Conservation (phyloP, 1,140 invertebrate species). For the Danaus melanippus region DNA sequence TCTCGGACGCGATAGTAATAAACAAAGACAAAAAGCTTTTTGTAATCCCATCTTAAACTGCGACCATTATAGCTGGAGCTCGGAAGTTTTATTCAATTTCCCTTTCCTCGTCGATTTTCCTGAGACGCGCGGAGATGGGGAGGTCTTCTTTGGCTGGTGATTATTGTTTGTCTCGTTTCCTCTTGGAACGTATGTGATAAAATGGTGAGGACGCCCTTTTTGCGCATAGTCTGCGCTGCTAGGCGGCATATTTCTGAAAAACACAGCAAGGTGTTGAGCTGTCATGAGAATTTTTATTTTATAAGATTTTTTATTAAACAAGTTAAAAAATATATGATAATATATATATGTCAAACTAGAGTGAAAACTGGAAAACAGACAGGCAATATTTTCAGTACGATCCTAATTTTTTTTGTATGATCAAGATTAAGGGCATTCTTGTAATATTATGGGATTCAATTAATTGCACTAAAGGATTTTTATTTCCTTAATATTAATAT, state of each 20-base stretch:
- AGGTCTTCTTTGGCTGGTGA: constrained; percentile 31
- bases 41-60: constrained; percentile 34
- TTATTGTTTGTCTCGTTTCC: constrained; percentile 32
- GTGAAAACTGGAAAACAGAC: no score
- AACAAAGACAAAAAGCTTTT: constrained; percentile 59
- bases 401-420: no score
- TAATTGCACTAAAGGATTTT: no score
- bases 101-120: constrained; percentile 26
- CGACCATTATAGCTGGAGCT: constrained; percentile 33
- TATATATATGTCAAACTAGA: no score
- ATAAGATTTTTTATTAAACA: constrained; percentile 1
- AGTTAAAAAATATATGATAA: no score
- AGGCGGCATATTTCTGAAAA: constrained; percentile 63
- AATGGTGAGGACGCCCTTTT: constrained; percentile 64
- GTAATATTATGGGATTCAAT: no score
- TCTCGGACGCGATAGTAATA: constrained; percentile 43
- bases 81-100: constrained; percentile 23
- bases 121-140: constrained; percentile 19
- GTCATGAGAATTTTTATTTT: no score
- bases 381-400: no score
- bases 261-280: constrained; percentile 16
- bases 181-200: constrained; percentile 62
- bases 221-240: constrained; percentile 67
- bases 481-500: no score
- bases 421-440: no score